A percentile compares a stretch with the other conserved stretches of the same genome.
Conservation (phyloP, 2,888 invertebrate species). For the Melipona bicolor region DNA sequence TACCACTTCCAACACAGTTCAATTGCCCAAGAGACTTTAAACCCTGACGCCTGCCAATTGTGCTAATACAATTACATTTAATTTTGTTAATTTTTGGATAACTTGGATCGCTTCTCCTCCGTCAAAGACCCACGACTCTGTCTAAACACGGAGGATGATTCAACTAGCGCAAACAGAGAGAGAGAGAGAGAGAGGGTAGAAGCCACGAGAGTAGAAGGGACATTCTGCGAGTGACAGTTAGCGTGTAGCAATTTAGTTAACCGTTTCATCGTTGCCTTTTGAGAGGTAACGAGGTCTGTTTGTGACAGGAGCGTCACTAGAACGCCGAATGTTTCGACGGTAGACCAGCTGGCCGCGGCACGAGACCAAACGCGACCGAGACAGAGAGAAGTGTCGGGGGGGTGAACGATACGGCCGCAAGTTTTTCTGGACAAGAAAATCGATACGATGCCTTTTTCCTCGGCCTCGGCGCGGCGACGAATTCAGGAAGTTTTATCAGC, state of each 20-base stretch:
- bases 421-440: conserved; percentile 20
- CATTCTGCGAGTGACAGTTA: conserved; percentile 79
- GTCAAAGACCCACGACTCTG: background rate
- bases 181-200: conserved; percentile 23
- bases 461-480: conserved; percentile 23
- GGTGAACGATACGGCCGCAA: conserved; percentile 7
- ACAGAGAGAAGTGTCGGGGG: conserved; percentile 14
- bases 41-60: too few species aligned
- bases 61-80: background rate
- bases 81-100: background rate
- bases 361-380: conserved; percentile 16
- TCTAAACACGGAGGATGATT: background rate
- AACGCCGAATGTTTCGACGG: conserved; percentile 73
- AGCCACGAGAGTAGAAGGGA: conserved; percentile 33
- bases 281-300: conserved; percentile 81
- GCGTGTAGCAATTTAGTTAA: conserved; percentile 83
- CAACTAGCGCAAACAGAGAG: conserved; percentile 16
- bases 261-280: conserved; percentile 83
- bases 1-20: too few species aligned
- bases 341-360: conserved; percentile 21
- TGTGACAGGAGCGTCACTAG: conserved; percentile 77
- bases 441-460: conserved; percentile 44
- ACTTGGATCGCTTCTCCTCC: background rate
- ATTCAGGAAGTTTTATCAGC: conserved; percentile 63
- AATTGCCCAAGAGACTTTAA: too few species aligned